Base-by-base conservation (phyloP, 2,888 invertebrate genomes). In the Periphyllus acericola region DNA sequence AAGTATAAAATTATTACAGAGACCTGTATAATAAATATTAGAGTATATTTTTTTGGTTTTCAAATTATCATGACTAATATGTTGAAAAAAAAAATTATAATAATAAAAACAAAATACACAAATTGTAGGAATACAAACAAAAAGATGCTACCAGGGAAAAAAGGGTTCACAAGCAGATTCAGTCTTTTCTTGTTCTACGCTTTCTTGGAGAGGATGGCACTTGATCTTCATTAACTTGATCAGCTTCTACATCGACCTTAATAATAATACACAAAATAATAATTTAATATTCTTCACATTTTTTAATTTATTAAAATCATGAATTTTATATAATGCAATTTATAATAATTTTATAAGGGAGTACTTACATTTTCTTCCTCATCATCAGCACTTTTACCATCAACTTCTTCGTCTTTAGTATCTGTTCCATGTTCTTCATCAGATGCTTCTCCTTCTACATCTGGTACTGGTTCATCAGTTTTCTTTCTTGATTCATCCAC, bases 401-500 rank as follows among this genome's bases (percentile, higher is more conserved):
- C 91, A 80, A 91, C 92, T 72, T 91, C 91, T 89, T 91, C 92
- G 83, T 90, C 91, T 74, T 90, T 91, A 83, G 91, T 91, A 60
- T 90, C 91, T 25, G 91, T 92, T 11, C 89, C 90, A n/a, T 89
- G 92, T 9, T 89, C 90, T 60, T 89, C 90, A 55, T 90, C 90
- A 75, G 89, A 89, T 36, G 89, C 89, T 29, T 90, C 90, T 55
- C 89, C 90, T 78, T 90, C 90, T 72, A 90, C 94, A 91, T 95
- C 96, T 89, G 94, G 94, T 78, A 93, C 93, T 52, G 93, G 91
- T 79, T 93, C 95, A 91, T 96, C 96, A 85, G 95, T 95, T 92
- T 96, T 96, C 92, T 96, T 96, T 34, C 93, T 92, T 71, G 93
- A 93, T 80, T 93, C 92, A 36, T 91, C 92, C 92, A 91, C 91